phyloP scores from a whole-genome alignment of 2,888 invertebrate genomes.

The Clepsis dumicolana region DNA sequence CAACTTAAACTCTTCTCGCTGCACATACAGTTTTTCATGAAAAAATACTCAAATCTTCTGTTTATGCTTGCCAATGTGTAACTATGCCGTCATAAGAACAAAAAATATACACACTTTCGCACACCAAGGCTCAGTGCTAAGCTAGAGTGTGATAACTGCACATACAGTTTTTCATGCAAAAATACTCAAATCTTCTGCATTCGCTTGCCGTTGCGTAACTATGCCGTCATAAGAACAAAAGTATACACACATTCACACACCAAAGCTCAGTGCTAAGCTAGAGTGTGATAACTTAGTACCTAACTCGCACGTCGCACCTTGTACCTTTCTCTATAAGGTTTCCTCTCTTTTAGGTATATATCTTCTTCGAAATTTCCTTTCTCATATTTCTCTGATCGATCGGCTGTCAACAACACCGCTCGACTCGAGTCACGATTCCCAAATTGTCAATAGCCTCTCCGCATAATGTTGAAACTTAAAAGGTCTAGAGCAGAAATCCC shows the following conservation, averaged over 20 bases:
- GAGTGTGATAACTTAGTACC: not conserved
- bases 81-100: too few relatives aligned
- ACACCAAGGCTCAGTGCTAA: too few relatives aligned
- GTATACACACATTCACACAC: not conserved
- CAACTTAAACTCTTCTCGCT: not conserved
- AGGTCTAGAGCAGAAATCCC: slow-evolving; percentile 36
- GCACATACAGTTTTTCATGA: too few relatives aligned
- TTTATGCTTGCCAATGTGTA: too few relatives aligned
- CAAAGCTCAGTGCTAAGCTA: not conserved
- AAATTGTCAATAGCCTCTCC: slow-evolving; percentile 30
- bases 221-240: not conserved
- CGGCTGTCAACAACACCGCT: slow-evolving; percentile 10
- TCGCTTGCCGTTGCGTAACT: too few relatives aligned
- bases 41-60: too few relatives aligned
- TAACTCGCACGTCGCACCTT: not conserved
- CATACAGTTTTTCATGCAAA: too few relatives aligned
- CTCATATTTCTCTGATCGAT: slow-evolving; percentile 21
- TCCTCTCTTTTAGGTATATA: not conserved
- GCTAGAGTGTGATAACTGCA: too few relatives aligned
- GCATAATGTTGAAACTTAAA: slow-evolving; percentile 35
- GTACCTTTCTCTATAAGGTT: not conserved
- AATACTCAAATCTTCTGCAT: too few relatives aligned
- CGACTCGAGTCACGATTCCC: slow-evolving; percentile 9
- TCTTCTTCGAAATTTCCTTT: slow-evolving; percentile 10
- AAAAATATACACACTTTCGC: too few relatives aligned